phyloP scores from a whole-genome alignment of 1,140 invertebrate species.

The Ptiloglossa arizonensis region DNA sequence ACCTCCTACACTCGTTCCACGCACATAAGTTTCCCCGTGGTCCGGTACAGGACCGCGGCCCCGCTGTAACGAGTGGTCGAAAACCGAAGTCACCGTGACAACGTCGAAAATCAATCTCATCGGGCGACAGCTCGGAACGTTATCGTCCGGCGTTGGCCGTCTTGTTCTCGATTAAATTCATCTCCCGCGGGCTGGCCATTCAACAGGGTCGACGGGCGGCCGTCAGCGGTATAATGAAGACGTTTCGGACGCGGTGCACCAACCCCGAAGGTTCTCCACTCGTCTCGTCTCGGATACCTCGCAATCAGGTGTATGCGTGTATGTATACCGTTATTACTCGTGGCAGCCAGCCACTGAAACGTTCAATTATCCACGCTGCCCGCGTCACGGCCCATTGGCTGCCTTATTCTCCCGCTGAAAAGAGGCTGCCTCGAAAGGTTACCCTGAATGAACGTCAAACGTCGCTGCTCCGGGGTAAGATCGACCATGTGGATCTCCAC shows the following conservation, averaged over 20 bases:
- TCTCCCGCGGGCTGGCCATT: constrained; percentile 3
- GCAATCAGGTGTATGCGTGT: constrained; percentile 56
- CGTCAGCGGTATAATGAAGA: constrained; percentile 67
- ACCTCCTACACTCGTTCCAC: no score
- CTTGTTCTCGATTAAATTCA: constrained; percentile 44
- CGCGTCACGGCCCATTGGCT: constrained; percentile 70
- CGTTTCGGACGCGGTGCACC: constrained; percentile 40
- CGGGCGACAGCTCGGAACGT: constrained; percentile 11
- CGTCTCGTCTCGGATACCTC: constrained; percentile 31
- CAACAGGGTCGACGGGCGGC: constrained; percentile 45
- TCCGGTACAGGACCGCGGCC: no score
- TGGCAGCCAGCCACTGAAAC: constrained; percentile 74
- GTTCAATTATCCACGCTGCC: constrained; percentile 76
- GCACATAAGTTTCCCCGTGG: no score
- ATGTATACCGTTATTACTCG: constrained; percentile 67
- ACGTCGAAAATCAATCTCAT: constrained; percentile 46
- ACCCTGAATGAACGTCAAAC: constrained; percentile 75
- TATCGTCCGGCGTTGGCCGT: constrained; percentile 20
- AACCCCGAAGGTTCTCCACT: constrained; percentile 31
- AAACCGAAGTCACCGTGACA: constrained; percentile 27
- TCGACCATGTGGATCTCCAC: not conserved
- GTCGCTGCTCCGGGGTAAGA: constrained; percentile 46
- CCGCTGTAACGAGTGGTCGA: constrained; percentile 13
- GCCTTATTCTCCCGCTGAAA: constrained; percentile 69
- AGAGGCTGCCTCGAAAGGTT: constrained; percentile 71